Evolutionary conservation across 2,888 invertebrate genomes (phyloP).

Genomic region (Adelognathus sp.): DNA sequence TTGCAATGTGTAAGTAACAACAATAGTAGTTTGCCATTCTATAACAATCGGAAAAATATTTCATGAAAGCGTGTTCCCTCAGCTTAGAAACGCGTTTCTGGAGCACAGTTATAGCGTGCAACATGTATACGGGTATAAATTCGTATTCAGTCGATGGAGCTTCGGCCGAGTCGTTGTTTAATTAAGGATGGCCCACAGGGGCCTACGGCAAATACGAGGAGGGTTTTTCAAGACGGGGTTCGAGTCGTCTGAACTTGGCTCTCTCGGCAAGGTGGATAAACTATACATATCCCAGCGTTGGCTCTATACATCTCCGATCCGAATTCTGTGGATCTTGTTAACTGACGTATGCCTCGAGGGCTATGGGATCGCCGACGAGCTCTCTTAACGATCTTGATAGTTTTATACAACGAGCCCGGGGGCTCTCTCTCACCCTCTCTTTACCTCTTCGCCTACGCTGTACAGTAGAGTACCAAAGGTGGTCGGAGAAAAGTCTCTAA

Average conservation of each 20-base stretch:
- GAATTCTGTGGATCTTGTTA: constrained; percentile 62
- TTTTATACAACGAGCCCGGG: constrained; percentile 35
- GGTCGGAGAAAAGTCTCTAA: neutral
- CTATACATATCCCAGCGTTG: constrained; percentile 17
- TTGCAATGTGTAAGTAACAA: no score
- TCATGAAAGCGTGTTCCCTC: no score
- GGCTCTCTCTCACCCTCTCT: neutral
- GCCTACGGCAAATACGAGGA: constrained; percentile 43
- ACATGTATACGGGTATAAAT: constrained; percentile 11
- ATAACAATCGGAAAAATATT: no score
- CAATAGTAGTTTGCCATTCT: constrained; percentile 13
- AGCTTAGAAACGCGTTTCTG: neutral
- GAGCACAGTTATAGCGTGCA: neutral
- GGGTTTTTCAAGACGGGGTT: constrained; percentile 25
- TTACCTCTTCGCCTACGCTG: no score
- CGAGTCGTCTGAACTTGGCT: constrained; percentile 13
- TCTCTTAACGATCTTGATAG: constrained; percentile 49
- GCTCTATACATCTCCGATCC: constrained; percentile 41
- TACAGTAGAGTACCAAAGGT: neutral
- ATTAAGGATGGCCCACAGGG: constrained; percentile 60
- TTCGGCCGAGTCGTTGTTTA: constrained; percentile 52
- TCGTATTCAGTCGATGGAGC: constrained; percentile 54
- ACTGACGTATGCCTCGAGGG: constrained; percentile 59
- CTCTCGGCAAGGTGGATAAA: neutral
- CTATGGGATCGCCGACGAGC: constrained; percentile 37